Conservation (phyloP, 2,113 vertebrate genomes). For the Pygoscelis adeliae region DNA sequence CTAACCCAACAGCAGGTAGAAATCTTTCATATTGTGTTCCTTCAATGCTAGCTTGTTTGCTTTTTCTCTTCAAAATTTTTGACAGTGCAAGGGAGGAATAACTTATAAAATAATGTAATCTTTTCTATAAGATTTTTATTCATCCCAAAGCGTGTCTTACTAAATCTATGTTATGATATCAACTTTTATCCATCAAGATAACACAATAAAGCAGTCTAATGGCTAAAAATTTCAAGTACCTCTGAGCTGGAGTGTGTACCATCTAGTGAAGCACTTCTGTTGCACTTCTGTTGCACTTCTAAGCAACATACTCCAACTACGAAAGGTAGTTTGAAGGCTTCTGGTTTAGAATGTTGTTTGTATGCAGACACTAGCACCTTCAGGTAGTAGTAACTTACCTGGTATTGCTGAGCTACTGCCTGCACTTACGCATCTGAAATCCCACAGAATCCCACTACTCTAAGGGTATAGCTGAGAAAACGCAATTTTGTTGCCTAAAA, state of each 20-base stretch:
- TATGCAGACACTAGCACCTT: background rate
- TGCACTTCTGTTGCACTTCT: background rate
- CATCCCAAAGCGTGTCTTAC: background rate
- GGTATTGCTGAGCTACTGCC: background rate
- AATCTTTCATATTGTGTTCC: background rate
- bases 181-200: background rate
- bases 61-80: background rate
- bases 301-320: background rate
- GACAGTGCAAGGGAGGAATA: background rate
- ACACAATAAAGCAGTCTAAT: background rate
- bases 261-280: background rate
- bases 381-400: background rate
- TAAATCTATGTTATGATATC: rapidly evolving
- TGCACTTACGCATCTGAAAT: background rate
- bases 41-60: background rate
- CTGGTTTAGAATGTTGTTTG: background rate
- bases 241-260: background rate
- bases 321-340: background rate
- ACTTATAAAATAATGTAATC: background rate
- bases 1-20: background rate
- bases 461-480: background rate
- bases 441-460: background rate
- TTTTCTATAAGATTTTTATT: background rate
- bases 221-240: background rate
- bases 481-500: background rate